phyloP scores from a whole-genome alignment of 2,797 vertebrate species.

The Nothura maculosa region DNA sequence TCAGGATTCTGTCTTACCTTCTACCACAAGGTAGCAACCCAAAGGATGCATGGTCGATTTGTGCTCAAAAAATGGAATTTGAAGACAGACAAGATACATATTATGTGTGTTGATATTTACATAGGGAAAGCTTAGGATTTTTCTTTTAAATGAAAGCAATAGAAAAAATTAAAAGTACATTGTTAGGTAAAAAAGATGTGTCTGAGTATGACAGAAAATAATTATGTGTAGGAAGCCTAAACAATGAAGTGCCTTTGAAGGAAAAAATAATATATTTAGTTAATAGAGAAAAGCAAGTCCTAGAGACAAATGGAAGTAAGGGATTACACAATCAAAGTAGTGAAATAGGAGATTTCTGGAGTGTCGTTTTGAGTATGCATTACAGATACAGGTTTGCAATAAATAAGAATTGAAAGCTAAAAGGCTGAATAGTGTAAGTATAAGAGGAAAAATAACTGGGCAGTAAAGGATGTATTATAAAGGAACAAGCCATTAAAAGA shows the following conservation, averaged over 20 bases:
- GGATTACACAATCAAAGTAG: not conserved
- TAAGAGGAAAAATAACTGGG: not conserved
- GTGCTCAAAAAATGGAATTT: not conserved
- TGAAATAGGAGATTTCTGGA: not conserved
- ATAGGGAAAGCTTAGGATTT: not conserved
- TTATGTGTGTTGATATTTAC: not conserved
- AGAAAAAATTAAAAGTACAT: not conserved
- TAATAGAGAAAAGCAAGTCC: not conserved
- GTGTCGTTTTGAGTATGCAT: not conserved
- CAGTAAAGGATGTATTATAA: not conserved
- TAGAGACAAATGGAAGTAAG: not conserved
- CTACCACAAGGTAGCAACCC: not conserved
- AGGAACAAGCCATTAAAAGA: not conserved
- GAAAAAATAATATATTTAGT: not conserved
- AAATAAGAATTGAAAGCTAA: not conserved
- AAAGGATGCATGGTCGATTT: not conserved
- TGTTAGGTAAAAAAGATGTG: not conserved
- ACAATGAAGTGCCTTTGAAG: not conserved
- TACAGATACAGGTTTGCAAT: not conserved
- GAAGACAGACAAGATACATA: not conserved
- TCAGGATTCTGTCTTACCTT: not conserved
- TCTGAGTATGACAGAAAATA: not conserved
- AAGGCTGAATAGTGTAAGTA: not conserved
- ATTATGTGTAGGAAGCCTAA: not conserved
- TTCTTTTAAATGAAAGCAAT: not conserved